Base-by-base conservation (phyloP, 2,113 vertebrate genomes). In the Calidris pygmaea region DNA sequence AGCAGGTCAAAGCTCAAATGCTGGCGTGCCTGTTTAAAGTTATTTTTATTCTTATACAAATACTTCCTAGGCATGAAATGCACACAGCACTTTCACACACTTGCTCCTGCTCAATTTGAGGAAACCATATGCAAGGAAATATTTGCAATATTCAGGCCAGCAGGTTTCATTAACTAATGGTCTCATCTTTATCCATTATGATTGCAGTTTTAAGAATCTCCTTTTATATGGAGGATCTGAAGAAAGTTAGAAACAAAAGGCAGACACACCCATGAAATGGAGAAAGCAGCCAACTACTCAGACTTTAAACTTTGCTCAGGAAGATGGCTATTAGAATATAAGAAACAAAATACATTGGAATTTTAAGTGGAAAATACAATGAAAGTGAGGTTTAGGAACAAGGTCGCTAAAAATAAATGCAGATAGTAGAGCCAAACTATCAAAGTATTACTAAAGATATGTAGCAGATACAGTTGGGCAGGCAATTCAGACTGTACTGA, bases 1-100 rank as follows among this genome's bases (percentile, higher is more conserved):
- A 92, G 63, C 32, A 70, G 85, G 85, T 87, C 93, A 95, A 90
- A 95, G 96, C 63, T 95, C 85, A 73, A 87, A 85, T 6, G 20
- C 24, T 32, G 29, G 20, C 0, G 0, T 15, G 32, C 19, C 58
- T 56, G 32, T 30, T 83, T 26, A 35, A 80, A 87, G 74, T 47
- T 50, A 67, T 34, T 80, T 90, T 37, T 45, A 41, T 77, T 74
- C 47, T 75, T 41, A 47, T 2, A 22, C 26, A 59, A 91, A 91
- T 26, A 63, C 7, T 45, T 41, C 26, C 14, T 3, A 56, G 58
- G 22, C 45, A 50, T 13, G 8, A 10, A 82, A 30, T 10, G 10
- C 23, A 82, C 35, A 22, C 1, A 0, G 19, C 73, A 50, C 53
- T 78, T 79, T 27, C 19, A 67, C 37, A 50, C n/a, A 67, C 19